Evolutionary conservation across 2,113 vertebrate species (phyloP).

Genomic region (Hiodon alosoides): DNA sequence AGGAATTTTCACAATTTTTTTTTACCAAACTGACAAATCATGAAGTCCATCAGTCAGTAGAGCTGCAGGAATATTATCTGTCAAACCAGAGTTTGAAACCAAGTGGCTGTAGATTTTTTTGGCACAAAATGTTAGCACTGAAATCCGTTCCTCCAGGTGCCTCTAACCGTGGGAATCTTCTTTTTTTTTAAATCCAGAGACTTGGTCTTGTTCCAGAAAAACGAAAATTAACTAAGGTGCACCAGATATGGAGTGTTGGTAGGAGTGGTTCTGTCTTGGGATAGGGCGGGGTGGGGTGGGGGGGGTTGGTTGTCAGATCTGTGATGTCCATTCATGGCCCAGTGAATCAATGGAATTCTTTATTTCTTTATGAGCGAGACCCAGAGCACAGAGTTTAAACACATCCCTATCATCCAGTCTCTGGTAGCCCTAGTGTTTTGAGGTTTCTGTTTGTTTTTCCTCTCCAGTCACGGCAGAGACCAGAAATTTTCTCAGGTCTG

Average conservation of each 20-base stretch:
- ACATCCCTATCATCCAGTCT: conserved; percentile 44
- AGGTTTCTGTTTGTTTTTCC: conserved; percentile 42
- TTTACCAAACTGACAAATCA: too few species aligned
- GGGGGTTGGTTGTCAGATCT: conserved; percentile 30
- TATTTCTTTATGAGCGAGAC: conserved; percentile 41
- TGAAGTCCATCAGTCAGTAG: too few species aligned
- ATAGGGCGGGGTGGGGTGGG: conserved; percentile 38
- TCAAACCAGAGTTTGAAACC: too few species aligned
- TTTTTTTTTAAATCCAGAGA: background rate
- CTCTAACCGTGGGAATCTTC: background rate
- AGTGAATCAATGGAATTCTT: conserved; percentile 65
- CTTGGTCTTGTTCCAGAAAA: background rate
- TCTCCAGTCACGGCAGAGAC: background rate
- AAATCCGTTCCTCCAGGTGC: background rate
- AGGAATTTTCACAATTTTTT: too few species aligned
- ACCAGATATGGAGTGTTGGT: conserved; percentile 39
- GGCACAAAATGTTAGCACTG: background rate
- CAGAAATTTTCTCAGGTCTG: background rate
- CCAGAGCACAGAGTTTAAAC: conserved; percentile 36
- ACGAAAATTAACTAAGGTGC: conserved; percentile 55
- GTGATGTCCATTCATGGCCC: conserved; percentile 61
- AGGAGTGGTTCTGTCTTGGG: background rate
- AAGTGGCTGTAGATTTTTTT: background rate
- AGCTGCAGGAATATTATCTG: too few species aligned
- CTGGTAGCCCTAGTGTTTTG: conserved; percentile 52